Conservation (phyloP, 2,113 vertebrate genomes). For the Vimba vimba region DNA sequence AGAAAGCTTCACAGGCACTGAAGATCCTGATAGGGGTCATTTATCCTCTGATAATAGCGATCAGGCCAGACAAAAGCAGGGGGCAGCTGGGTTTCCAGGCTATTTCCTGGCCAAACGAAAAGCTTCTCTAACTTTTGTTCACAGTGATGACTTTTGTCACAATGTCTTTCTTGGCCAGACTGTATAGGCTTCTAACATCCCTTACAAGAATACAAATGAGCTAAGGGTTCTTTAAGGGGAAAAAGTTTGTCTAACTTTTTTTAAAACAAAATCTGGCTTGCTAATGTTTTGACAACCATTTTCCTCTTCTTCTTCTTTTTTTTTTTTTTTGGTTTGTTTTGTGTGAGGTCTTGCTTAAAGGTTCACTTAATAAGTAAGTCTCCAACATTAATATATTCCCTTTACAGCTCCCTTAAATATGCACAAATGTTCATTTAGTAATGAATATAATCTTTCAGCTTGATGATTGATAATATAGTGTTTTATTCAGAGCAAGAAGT, state of each 20-base stretch:
- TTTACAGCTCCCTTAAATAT: conserved; percentile 26
- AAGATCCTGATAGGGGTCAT: conserved; percentile 39
- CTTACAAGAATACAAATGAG: conserved; percentile 53
- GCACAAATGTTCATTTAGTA: conserved; percentile 14
- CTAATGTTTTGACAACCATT: neutral
- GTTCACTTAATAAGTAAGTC: conserved; percentile 22
- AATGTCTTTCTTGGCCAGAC: conserved; percentile 48
- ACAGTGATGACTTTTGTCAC: conserved; percentile 56
- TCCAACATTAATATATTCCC: conserved; percentile 21
- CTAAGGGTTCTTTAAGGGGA: conserved; percentile 17
- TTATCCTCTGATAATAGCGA: conserved; percentile 45
- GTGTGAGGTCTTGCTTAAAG: conserved; percentile 4
- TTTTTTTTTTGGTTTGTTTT: too few species aligned
- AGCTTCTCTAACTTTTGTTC: conserved; percentile 51
- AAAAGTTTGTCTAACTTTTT: neutral
- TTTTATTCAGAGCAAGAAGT: neutral
- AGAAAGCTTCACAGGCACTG: conserved; percentile 20
- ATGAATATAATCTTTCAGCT: conserved; percentile 16
- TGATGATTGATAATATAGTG: neutral
- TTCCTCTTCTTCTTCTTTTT: neutral
- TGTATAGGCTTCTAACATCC: conserved; percentile 14
- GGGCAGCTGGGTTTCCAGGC: conserved; percentile 46
- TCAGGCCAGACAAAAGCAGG: conserved; percentile 38
- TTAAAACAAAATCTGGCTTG: conserved; percentile 16
- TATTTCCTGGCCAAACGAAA: conserved; percentile 46